Base-by-base conservation (phyloP, 1,140 invertebrate genomes). In the Sipha flava region DNA sequence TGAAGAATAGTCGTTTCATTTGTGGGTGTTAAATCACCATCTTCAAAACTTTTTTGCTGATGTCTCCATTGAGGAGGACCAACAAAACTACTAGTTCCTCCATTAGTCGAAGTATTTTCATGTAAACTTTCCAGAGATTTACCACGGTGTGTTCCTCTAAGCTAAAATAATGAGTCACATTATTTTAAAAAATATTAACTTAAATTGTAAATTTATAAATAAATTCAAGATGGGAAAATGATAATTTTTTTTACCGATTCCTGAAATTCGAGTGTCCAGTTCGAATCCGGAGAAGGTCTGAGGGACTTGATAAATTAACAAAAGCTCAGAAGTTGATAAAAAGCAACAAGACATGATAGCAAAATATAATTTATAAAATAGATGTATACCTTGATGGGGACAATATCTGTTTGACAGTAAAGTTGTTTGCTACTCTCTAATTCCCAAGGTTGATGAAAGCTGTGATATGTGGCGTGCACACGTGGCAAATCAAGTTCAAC, bases 11-110 rank as follows among this genome's bases (percentile, higher is more conserved):
- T 81, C 23, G 87, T 88, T 86, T 95, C 93, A 84, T 95, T 95
- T 73, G 94, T 95, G 2, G 93, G 93, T 29, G 93, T 95, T 59
- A 95, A 91, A 85, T 95, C 94, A 23, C 93, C 94, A 84, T 95
- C 94, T 84, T 95, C 94, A 84, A 94, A 95, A 70, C 93, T 89
- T 40, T 88, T 88, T 75, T 80, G 72, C 21, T 77, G 73, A 77
- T 54, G 29, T 81, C 94, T 88, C 92, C 94, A 95, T n/a, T 79
- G 82, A 16, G 82, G 80, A 68, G 72, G 80, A 21, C 81, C 81
- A 9, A 83, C 81, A 70, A 84, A 83, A 72, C 82, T 83, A 79
- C 82, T 83, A 2, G 82, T 83, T 5, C 83, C 83, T 45, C 83
- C 83, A 14, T 68, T 59, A 10, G 37, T 16, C 23, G 80, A 37